These are phyloP conservation scores for Peromyscus nudipes DNA, from an alignment of 2,797 vertebrate species.

Conservation along the genomic window DNA sequence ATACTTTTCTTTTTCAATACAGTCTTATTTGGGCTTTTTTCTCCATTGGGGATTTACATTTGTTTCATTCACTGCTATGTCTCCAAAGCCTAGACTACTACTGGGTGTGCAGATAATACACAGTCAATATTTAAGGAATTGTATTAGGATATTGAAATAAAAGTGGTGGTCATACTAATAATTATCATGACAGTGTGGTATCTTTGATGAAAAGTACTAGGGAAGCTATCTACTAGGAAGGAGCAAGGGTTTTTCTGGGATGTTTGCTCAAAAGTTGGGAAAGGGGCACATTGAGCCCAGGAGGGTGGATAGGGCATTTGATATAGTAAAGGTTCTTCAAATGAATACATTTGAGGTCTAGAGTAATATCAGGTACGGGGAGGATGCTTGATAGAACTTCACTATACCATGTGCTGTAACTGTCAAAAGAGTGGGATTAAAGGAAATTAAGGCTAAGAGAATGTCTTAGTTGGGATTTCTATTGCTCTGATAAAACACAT, in stretches of 20 bases:
- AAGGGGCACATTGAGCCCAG: background rate
- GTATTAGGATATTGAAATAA: background rate
- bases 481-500: background rate
- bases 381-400: background rate
- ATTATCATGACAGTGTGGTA: background rate
- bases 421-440: background rate
- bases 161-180: background rate
- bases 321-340: background rate
- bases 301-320: background rate
- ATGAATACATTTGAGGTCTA: background rate
- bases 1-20: slow-evolving; percentile 1
- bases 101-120: no score
- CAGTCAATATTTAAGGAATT: background rate
- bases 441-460: background rate
- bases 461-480: background rate
- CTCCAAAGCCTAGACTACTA: background rate
- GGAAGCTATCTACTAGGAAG: background rate
- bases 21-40: slow-evolving; percentile 20
- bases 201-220: background rate
- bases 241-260: background rate
- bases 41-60: background rate
- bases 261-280: background rate
- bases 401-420: background rate
- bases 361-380: background rate
- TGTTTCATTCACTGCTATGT: background rate